A percentile compares a stretch with the other conserved stretches of the same genome.
Evolutionary conservation across 1,140 invertebrate species (phyloP).

Genomic region (Solenopsis fugax): DNA sequence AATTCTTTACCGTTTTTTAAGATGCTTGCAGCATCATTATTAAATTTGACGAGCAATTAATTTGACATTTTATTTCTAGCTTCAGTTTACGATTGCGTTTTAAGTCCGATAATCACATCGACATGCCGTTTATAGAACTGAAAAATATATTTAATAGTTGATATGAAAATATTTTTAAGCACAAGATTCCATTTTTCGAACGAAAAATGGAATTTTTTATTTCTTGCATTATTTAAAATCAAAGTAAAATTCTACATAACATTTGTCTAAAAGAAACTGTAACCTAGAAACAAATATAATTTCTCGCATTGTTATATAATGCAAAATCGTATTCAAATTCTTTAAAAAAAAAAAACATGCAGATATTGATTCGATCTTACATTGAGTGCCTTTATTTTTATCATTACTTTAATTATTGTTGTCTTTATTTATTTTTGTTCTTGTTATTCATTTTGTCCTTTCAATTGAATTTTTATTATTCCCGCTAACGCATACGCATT

Average conservation of each 20-base stretch:
- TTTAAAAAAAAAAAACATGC: neutral
- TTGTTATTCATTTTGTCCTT: neutral
- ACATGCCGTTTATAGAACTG: too few relatives aligned
- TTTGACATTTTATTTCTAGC: too few relatives aligned
- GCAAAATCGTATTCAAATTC: neutral
- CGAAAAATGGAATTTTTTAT: too few relatives aligned
- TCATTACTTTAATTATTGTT: neutral
- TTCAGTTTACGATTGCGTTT: too few relatives aligned
- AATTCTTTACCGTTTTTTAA: too few relatives aligned
- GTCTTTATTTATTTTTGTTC: neutral
- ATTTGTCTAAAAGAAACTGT: neutral
- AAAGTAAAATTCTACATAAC: neutral
- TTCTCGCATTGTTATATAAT: neutral
- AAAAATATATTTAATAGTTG: too few relatives aligned
- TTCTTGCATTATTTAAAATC: neutral
- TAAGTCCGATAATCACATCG: too few relatives aligned
- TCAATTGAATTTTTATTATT: slow-evolving; percentile 19
- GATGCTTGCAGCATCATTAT: too few relatives aligned
- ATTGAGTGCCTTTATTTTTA: neutral
- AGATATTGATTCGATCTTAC: neutral
- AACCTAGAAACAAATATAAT: neutral
- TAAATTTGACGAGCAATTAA: too few relatives aligned
- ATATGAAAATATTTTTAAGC: too few relatives aligned
- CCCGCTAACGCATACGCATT: slow-evolving; percentile 14
- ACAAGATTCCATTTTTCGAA: too few relatives aligned